phyloP scores from a whole-genome alignment of 2,797 vertebrate genomes.

The Esox lucius region DNA sequence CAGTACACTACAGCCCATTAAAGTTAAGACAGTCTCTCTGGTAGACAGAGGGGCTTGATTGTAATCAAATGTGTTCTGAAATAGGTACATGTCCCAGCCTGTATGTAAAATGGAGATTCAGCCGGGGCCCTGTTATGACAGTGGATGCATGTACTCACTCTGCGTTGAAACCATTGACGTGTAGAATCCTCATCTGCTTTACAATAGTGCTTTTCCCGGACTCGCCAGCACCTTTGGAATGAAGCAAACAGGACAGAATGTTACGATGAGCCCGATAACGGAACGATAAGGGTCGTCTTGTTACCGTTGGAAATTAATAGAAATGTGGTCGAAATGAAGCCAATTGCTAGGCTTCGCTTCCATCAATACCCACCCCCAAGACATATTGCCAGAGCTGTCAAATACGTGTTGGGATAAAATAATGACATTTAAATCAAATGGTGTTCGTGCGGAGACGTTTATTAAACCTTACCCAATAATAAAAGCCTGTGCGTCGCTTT shows the following conservation, averaged over 20 bases:
- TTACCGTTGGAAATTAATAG: conserved; percentile 11
- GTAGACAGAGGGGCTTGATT: conserved; percentile 20
- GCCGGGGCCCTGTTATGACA: conserved; percentile 22
- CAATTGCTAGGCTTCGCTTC: conserved; percentile 57
- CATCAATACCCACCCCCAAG: conserved; percentile 73
- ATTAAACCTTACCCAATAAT: conserved; percentile 86
- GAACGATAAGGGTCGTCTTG: conserved; percentile 5
- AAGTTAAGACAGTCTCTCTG: conserved; percentile 42
- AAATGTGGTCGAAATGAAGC: conserved; percentile 43
- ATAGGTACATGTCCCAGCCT: conserved; percentile 2
- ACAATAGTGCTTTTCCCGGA: conserved; percentile 99
- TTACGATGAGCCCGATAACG: conserved; percentile 37
- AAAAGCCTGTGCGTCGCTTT: conserved; percentile 96
- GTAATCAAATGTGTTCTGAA: conserved; percentile 16
- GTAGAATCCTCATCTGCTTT: conserved; percentile 99
- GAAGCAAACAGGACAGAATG: conserved; percentile 27
- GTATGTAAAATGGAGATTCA: conserved; percentile 3
- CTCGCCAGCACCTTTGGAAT: conserved; percentile 91
- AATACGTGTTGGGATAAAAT: conserved; percentile 68
- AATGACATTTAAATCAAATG: conserved; percentile 27
- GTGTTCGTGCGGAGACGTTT: conserved; percentile 8
- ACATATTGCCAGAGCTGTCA: conserved; percentile 76
- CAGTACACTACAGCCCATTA: conserved; percentile 47
- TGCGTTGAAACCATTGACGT: conserved; percentile 98
- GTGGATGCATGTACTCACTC: conserved; percentile 81